Evolutionary conservation across 2,113 vertebrate species (phyloP).

Genomic region (Cyprinodon variegatus): DNA sequence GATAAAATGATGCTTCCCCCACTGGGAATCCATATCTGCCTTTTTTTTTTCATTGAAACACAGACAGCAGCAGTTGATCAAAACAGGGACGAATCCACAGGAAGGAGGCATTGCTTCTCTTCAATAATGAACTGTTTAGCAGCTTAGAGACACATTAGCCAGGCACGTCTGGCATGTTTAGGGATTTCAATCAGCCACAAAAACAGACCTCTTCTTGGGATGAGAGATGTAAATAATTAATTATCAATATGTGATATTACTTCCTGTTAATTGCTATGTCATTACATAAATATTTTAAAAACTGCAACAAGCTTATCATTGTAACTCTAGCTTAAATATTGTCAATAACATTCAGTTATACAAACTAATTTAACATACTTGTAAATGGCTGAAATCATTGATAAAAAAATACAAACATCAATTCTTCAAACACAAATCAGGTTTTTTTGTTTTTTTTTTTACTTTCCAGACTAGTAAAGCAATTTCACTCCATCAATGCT

Average conservation of each 20-base stretch:
- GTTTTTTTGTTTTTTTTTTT: neutral
- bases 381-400: neutral
- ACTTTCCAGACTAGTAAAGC: neutral
- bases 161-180: slow-evolving; percentile 7
- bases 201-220: slow-evolving; percentile 10
- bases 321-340: slow-evolving; percentile 7
- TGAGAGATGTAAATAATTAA: neutral
- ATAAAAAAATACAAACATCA: neutral
- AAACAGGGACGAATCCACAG: slow-evolving; percentile 13
- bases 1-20: slow-evolving; percentile 50
- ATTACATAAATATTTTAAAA: slow-evolving; percentile 1
- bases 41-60: slow-evolving; percentile 47
- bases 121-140: slow-evolving; percentile 12
- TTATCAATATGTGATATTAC: slow-evolving; percentile 4
- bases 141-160: neutral
- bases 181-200: neutral
- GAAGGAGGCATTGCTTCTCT: slow-evolving; percentile 10
- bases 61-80: slow-evolving; percentile 55
- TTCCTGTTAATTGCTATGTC: slow-evolving; percentile 1
- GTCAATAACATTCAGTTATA: neutral
- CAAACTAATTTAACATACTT: neutral
- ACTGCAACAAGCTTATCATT: slow-evolving; percentile 6
- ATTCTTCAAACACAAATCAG: neutral
- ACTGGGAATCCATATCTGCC: slow-evolving; percentile 45
- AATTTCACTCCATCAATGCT: neutral